These are phyloP conservation scores for Rafetus swinhoei DNA, from an alignment of 2,113 vertebrate species.

Conservation along the genomic window DNA sequence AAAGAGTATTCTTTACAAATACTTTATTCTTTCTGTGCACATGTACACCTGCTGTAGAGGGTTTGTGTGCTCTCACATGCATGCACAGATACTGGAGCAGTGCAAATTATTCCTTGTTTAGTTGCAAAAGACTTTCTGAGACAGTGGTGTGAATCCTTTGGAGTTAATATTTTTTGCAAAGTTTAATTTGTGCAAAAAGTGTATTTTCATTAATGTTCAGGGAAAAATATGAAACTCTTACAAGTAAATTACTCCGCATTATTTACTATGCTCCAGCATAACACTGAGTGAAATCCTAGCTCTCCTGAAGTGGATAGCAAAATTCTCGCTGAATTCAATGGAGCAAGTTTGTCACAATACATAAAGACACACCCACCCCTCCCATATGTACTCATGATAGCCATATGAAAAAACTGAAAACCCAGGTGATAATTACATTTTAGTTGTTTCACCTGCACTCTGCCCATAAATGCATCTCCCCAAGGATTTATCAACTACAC, in stretches of 20 bases:
- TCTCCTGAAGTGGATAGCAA: not conserved
- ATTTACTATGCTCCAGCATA: not conserved
- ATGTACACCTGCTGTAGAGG: not conserved
- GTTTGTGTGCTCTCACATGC: not conserved
- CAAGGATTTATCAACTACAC: not conserved
- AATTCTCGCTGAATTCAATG: not conserved
- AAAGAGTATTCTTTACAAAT: not conserved
- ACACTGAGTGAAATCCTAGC: not conserved
- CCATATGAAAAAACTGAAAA: not conserved
- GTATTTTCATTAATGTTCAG: not conserved
- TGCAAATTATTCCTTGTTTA: conserved; percentile 27
- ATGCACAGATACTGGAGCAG: not conserved
- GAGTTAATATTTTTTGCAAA: not conserved
- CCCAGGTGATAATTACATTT: not conserved
- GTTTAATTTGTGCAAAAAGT: not conserved
- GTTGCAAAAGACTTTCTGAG: conserved; percentile 38
- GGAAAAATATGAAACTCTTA: not conserved
- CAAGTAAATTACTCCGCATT: not conserved
- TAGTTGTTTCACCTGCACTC: not conserved
- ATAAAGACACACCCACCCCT: not conserved
- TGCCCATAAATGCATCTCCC: not conserved
- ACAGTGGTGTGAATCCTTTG: not conserved
- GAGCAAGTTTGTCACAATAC: not conserved
- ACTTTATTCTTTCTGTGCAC: not conserved
- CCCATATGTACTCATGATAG: not conserved